Conservation (phyloP, 2,888 invertebrate genomes). For the Harpagoxenus sublaevis region DNA sequence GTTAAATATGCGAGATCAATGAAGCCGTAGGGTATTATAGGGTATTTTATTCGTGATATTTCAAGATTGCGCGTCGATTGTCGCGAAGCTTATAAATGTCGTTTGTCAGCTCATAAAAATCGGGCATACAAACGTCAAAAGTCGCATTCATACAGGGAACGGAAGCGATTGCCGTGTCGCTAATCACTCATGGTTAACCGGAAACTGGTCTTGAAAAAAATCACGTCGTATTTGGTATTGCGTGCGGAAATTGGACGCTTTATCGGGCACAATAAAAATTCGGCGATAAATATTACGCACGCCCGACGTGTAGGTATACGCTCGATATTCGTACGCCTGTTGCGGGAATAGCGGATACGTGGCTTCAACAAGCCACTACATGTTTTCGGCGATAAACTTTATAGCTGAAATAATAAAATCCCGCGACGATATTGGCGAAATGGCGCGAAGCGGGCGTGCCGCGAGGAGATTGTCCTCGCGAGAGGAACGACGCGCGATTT, state of each 20-base stretch:
- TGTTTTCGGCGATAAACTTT: slow-evolving; percentile 61
- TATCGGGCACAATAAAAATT: slow-evolving; percentile 62
- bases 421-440: slow-evolving; percentile 19
- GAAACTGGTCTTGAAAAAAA: slow-evolving; percentile 36
- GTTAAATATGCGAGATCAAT: neutral
- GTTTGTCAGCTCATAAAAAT: neutral
- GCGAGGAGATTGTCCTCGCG: slow-evolving; percentile 38
- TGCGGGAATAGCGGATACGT: slow-evolving; percentile 12
- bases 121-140: neutral
- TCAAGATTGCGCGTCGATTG: slow-evolving; percentile 10
- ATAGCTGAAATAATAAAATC: slow-evolving; percentile 65
- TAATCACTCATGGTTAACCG: slow-evolving; percentile 17
- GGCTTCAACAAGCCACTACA: slow-evolving; percentile 19
- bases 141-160: neutral
- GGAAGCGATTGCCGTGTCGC: neutral
- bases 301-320: neutral
- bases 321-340: neutral
- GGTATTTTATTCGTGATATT: neutral
- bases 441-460: slow-evolving; percentile 2
- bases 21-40: neutral
- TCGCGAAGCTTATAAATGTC: neutral
- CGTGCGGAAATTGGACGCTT: slow-evolving; percentile 32
- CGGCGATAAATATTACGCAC: slow-evolving; percentile 56
- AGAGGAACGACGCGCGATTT: slow-evolving; percentile 41
- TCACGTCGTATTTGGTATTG: slow-evolving; percentile 39